Percentiles rank a stretch among this genome's conserved stretches.
phyloP scores from a whole-genome alignment of 2,797 vertebrate species.

The Vultur gryphus region DNA sequence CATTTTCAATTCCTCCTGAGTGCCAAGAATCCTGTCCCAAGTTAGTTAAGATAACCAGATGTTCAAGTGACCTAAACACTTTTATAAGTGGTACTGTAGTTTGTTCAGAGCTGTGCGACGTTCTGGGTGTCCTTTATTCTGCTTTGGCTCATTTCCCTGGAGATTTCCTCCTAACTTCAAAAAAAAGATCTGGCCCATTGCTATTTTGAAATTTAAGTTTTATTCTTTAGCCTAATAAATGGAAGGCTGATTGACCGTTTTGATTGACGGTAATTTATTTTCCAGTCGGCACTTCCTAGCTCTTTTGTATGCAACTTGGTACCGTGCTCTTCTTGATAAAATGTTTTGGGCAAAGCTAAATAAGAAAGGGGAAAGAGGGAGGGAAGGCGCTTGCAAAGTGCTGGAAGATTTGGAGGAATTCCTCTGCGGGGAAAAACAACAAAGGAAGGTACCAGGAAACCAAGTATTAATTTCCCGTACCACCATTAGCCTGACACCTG shows the following conservation, averaged over 20 bases:
- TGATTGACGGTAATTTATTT: conserved; percentile 35
- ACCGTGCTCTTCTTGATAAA: not conserved
- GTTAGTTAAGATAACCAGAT: conserved; percentile 55
- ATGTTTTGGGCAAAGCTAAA: conserved; percentile 61
- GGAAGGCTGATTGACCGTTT: not conserved
- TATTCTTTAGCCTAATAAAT: not conserved
- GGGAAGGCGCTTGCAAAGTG: conserved; percentile 33
- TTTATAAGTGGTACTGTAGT: conserved; percentile 38
- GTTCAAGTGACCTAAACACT: conserved; percentile 47
- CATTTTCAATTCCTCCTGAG: conserved; percentile 17
- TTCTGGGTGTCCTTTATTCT: conserved; percentile 39
- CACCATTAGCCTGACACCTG: conserved; percentile 95
- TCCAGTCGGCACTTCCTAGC: not conserved
- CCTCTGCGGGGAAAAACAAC: conserved; percentile 69
- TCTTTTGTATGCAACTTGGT: not conserved
- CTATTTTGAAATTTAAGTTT: conserved; percentile 15
- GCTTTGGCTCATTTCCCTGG: not conserved
- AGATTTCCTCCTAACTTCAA: not conserved
- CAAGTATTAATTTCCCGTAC: conserved; percentile 89
- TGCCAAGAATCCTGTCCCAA: conserved; percentile 1
- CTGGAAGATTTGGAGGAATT: conserved; percentile 71
- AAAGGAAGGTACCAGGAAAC: conserved; percentile 85
- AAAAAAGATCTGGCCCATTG: not conserved
- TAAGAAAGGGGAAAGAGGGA: not conserved
- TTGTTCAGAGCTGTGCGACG: not conserved